Evolutionary conservation across 2,797 vertebrate genomes (phyloP).

Genomic region (Hemitrygon akajei): DNA sequence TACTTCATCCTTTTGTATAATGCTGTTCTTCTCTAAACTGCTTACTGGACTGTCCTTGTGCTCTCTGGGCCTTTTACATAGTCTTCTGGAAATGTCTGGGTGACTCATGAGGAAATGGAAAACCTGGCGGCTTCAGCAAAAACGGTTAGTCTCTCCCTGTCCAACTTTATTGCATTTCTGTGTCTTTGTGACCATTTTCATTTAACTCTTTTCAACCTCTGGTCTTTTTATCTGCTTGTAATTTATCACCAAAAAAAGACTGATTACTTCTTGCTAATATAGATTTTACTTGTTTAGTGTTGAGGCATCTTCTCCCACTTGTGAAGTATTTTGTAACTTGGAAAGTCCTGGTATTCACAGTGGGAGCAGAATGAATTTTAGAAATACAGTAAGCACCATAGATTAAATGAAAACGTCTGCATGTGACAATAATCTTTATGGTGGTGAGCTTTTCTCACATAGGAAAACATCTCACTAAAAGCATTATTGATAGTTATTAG

Average conservation of each 20-base stretch:
- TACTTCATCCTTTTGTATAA: neutral
- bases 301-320: neutral
- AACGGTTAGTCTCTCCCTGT: slow-evolving; percentile 80
- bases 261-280: neutral
- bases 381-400: neutral
- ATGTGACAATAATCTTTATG: neutral
- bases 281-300: neutral
- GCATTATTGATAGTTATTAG: neutral
- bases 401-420: neutral
- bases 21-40: slow-evolving; percentile 2
- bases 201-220: neutral
- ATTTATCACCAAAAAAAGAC: neutral
- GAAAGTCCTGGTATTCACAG: neutral
- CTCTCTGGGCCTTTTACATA: slow-evolving; percentile 52
- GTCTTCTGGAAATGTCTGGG: slow-evolving; percentile 97
- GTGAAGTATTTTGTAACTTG: neutral
- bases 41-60: slow-evolving; percentile 27
- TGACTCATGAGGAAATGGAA: slow-evolving; percentile 98
- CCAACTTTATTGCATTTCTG: slow-evolving; percentile 41
- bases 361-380: neutral
- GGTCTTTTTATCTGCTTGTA: neutral
- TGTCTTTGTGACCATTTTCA: neutral
- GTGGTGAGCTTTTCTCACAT: neutral
- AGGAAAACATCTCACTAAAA: neutral
- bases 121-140: slow-evolving; percentile 83